Base-by-base conservation (phyloP, 2,113 vertebrate species). In the Microtus oregoni region DNA sequence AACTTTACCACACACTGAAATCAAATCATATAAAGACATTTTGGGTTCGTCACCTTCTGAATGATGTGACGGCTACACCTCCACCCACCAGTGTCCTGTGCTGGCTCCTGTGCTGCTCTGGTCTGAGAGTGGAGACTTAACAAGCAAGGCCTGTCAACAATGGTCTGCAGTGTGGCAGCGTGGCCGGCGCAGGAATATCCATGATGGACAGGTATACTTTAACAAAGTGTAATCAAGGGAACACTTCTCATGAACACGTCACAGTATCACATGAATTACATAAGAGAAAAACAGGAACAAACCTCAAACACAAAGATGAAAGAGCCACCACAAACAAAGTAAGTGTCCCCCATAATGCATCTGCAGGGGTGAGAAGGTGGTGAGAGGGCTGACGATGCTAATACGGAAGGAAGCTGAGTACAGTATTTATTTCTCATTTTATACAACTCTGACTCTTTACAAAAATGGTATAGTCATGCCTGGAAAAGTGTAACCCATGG, bases 401-500 rank as follows among this genome's bases (percentile, higher is more conserved):
- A 97, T 92, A 95, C 96, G 97, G 96, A 98, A 98, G 95, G 95
- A 98, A 98, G 98, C 96, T 97, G 98, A 96, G 96, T 98, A 98
- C 79, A 98, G 98, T 97, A 97, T 98, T 98, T 98, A 98, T 98
- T 98, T 98, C 94, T 96, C 96, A 97, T 98, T 98, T 98, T 97
- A 96, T 97, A 97, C 98, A 98, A 98, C 97, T 97, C 97, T 97
- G 97, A 98, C 97, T 96, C 98, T 99, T 98, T 98, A 98, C 98
- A 99, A 97, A 92, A 98, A 98, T 98, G 95, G 98, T 98, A 97
- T 95, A 98, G 96, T 98, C 98, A 98, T 81, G 98, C 98, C 98
- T 97, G 98, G 98, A 98, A 98, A 99, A 99, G 98, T 98, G 98
- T 98, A 98, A 98, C 97, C 97, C 97, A 98, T 96, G 98, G 98